phyloP scores from a whole-genome alignment of 2,888 invertebrate species.

The Metopia argyrocephala region DNA sequence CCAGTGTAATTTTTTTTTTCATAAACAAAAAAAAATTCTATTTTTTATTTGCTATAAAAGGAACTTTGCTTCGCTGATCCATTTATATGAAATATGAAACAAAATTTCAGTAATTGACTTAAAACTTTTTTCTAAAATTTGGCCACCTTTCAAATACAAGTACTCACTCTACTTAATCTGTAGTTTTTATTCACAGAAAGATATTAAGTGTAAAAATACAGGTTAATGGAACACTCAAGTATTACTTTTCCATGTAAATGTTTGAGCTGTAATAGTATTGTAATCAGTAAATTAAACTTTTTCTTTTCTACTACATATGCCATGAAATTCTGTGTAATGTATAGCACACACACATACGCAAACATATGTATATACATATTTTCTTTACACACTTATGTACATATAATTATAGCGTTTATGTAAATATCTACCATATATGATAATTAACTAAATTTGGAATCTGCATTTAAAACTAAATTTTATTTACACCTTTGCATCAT shows the following conservation, averaged over 20 bases:
- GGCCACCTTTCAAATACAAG: constrained; percentile 10
- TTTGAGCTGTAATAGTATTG: background rate
- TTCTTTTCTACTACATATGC: too few species aligned
- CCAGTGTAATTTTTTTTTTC: constrained; percentile 11
- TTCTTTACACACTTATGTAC: too few species aligned
- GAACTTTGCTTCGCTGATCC: too few species aligned
- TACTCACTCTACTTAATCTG: constrained; percentile 17
- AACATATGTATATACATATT: too few species aligned
- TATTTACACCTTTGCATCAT: background rate
- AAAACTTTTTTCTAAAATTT: background rate
- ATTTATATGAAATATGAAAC: too few species aligned
- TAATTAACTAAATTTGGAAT: too few species aligned
- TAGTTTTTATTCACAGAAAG: constrained; percentile 11
- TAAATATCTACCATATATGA: too few species aligned
- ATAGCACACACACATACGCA: background rate
- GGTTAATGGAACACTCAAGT: constrained; percentile 35
- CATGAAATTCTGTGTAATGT: too few species aligned
- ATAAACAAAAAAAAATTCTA: too few species aligned
- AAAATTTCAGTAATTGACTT: too few species aligned
- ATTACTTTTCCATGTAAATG: background rate
- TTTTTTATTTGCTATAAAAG: too few species aligned
- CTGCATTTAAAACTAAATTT: constrained; percentile 6
- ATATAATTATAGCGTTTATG: background rate
- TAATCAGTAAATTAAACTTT: constrained; percentile 38
- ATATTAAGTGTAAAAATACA: constrained; percentile 40